Evolutionary conservation across 2,113 vertebrate genomes (phyloP).

Genomic region (Rhinogobius similis): DNA sequence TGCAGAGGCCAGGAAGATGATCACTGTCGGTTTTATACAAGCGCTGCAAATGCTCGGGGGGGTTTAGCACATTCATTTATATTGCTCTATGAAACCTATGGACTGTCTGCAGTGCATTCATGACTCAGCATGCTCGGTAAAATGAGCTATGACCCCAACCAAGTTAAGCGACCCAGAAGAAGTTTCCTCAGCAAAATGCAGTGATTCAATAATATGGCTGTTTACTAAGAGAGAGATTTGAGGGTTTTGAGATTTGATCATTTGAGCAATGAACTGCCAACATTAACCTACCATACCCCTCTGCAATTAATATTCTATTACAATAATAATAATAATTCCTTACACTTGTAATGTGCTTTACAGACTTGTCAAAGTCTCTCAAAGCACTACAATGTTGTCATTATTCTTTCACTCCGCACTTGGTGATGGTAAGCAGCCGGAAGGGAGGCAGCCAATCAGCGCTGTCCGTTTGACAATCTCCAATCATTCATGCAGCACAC

Average conservation of each 20-base stretch:
- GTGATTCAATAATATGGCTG: background rate
- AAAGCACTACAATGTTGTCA: no score
- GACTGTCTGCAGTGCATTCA: background rate
- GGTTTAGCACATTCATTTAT: background rate
- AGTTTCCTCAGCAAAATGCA: background rate
- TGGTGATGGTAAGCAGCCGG: no score
- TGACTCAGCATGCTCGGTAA: background rate
- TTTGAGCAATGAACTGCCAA: background rate
- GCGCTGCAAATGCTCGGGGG: background rate
- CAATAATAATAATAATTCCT: no score
- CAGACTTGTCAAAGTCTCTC: no score
- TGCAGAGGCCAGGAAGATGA: background rate
- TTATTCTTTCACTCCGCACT: no score
- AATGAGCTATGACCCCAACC: background rate
- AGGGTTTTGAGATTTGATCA: background rate
- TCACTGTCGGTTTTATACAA: background rate
- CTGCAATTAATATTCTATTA: constrained; percentile 15
- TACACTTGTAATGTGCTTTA: no score
- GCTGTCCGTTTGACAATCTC: no score
- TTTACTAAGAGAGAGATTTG: background rate
- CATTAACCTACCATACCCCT: background rate
- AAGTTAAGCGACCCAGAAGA: background rate
- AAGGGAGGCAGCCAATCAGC: no score
- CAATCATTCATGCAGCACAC: no score
- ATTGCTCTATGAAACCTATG: constrained; percentile 5